Evolutionary conservation across 2,797 vertebrate species (phyloP), one percentile per base, ranked within the genome.

Genomic region (Champsocephalus gunnari): DNA sequence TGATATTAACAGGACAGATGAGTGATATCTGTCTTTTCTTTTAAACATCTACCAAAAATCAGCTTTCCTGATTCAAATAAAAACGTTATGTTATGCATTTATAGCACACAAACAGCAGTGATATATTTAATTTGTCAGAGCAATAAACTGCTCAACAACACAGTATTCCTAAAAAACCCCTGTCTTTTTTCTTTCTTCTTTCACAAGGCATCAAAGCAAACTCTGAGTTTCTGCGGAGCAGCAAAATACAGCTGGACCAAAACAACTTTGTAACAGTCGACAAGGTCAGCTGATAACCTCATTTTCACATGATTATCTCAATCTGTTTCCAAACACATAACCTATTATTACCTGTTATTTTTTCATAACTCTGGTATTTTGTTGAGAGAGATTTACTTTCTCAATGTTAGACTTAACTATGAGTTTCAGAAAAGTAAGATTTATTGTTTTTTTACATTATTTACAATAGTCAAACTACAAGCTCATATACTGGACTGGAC

Each of bases 181-280:
- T 38, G 34, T 38, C 34, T 38, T 38, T 38, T 38, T 9, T 38
- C 34, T 59, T 44, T 3, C 57, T 62, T 72, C 24, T 10, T 75
- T 44, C 68, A 61, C 0, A 73, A 95, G 95, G 94, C 3, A 89
- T 94, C 1, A 49, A 43, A 24, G 94, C 95, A 0, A 95, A 85
- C 73, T 93, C 95, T 0, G 82, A 89, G 0, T 96, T 95, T 54
- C 90, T 97, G 71, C 87, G 79, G 24, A 92, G 79, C 63, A 96
- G 91, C 75, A 75, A 89, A 64, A 65, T 97, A 1, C 61, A 83
- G 49, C 93, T 91, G 69, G 94, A 96, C n/a, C 78, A 81, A 2
- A 94, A 88, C 17, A 92, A 92, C 9, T 93, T 88, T 81, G 87
- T 97, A 56, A 83, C 81, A 21, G 96, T 97, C 3, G 92, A 97